Base-by-base conservation (phyloP, 2,113 vertebrate genomes). In the Thalassarche chlororhynchos region DNA sequence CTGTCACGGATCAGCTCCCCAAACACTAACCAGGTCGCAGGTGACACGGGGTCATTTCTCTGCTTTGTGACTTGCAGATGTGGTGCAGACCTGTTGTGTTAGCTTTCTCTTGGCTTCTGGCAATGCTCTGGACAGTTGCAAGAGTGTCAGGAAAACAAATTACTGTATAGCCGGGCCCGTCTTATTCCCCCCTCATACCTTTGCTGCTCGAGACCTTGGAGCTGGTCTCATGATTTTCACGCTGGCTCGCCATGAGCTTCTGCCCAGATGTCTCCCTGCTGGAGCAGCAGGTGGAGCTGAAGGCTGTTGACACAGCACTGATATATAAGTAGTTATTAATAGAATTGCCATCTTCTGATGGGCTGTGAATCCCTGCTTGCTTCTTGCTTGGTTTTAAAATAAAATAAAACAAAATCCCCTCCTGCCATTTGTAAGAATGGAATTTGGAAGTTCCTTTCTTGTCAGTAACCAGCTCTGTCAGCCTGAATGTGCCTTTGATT, bases 281-380 rank as follows among this genome's bases (percentile, higher is more conserved):
- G 81, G 61, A 87, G 89, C 96, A 94, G 91, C 87, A 97, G 95
- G 89, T 97, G 94, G 94, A 96, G 95, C 95, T 96, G 89, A 70
- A 95, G 91, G 58, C 89, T 90, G 55, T 60, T 51, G 90, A 29
- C 94, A 61, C n/a, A 79, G 80, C 74, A 5, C 65, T 29, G 42
- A 46, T 90, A 76, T 47, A 76, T 23, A 9, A 51, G 26, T 17
- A 64, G 70, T 62, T 90, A 46, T 55, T 77, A 76, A 81, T 80
- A 84, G 77, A 78, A 57, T 34, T 91, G 68, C 46, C 12, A 4
- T 92, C 57, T 93, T 84, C 54, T 75, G 75, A 20, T 0, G 0
- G 68, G 40, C 42, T 72, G 24, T 42, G 52, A 82, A 61, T 81
- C 38, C 12, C 32, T 94, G 25, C 44, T 75, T 76, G 52, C 26